Base-by-base conservation (phyloP, 2,888 invertebrate genomes). In the Drosophila anomalipes region DNA sequence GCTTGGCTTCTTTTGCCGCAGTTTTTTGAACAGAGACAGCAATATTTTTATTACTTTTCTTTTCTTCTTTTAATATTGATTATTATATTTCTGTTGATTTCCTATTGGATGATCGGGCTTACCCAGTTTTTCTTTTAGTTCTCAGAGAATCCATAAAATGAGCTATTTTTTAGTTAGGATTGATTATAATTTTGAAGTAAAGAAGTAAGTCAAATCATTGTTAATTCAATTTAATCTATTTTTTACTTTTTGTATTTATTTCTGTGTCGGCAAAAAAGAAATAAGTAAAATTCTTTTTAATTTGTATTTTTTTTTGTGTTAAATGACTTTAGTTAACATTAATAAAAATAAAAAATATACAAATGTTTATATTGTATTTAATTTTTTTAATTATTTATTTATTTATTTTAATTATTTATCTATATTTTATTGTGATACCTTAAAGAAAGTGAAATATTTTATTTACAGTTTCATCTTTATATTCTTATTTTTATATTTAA, bases 11-110 rank as follows among this genome's bases (percentile, higher is more conserved):
- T 30, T 16, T 9, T 14, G 53, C 75, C 47, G 56, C 53, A 51
- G 7, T 16, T 28, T 39, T 53, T 57, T 33, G 26, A 39, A 54
- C 37, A 39, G 63, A 30, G n/a, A 22, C 54, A 51, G 56, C 49
- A 47, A 35, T 65, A 39, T 37, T 83, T 72, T 86, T 86, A 86
- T 80, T 71, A 79, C 22, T 22, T 66, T 57, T 64, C 14, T 28
- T 14, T 37, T 39, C 32, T 51, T 26, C 22, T 39, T 58, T 58
- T 4, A 28, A 26, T 58, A 30, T 57, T n/a, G 32, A 53, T 53
- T 53, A 33, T 53, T 22, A 16, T 53, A 53, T 22, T 22, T n/a
- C 14, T 22, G 53, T 53, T 32, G n/a, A 28, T 19, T 28, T 51
- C 28, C 51, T 28, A 51, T 51, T 51, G 51, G 51, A 6, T 14